Percentiles rank a stretch among this genome's conserved stretches.
Evolutionary conservation across 2,797 vertebrate genomes (phyloP).

Genomic region (Dendrocincla fuliginosa): DNA sequence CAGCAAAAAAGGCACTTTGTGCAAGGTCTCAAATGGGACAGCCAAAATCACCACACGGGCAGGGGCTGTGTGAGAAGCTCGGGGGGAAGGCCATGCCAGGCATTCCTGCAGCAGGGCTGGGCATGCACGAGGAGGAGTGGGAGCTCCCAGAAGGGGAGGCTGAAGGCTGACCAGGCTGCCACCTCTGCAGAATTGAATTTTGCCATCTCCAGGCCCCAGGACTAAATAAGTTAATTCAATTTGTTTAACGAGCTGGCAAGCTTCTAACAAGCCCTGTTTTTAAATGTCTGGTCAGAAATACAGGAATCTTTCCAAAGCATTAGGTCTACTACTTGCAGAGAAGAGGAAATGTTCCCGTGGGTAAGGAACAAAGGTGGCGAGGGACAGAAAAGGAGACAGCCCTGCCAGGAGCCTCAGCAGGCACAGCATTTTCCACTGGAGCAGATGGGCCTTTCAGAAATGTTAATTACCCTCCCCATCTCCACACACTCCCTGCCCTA

Average conservation of each 20-base stretch:
- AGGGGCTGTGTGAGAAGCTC: not conserved
- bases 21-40: not conserved
- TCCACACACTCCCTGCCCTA: not conserved
- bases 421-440: not conserved
- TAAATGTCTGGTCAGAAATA: not conserved
- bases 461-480: slow-evolving; percentile 14
- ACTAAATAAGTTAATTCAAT: slow-evolving; percentile 35
- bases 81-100: not conserved
- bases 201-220: slow-evolving; percentile 1
- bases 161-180: not conserved
- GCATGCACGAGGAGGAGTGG: not conserved
- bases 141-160: not conserved
- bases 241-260: slow-evolving; percentile 47
- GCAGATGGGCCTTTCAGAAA: not conserved
- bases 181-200: slow-evolving; percentile 19
- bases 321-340: not conserved
- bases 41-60: not conserved
- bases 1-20: not conserved
- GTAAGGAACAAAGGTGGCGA: not conserved
- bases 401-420: not conserved
- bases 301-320: not conserved
- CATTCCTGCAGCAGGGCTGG: not conserved
- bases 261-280: slow-evolving; percentile 16
- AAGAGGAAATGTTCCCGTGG: slow-evolving; percentile 8
- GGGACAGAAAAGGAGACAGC: not conserved